Base-by-base conservation (phyloP, 2,113 vertebrate genomes). In the Pachycephala philippinensis region DNA sequence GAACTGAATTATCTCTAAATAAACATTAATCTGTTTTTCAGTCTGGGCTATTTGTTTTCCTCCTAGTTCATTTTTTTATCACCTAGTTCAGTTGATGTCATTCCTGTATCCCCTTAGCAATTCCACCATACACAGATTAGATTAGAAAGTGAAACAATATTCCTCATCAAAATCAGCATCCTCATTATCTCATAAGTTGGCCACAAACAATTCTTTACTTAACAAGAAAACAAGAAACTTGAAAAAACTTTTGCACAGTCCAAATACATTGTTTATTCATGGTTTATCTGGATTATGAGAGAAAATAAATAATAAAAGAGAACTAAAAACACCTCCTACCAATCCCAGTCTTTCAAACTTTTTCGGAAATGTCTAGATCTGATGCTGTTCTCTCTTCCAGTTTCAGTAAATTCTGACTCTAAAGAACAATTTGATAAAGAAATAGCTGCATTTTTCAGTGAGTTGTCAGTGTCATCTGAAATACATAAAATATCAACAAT, bases 321-420 rank as follows among this genome's bases (percentile, higher is more conserved):
- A 87, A 35, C 8, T 54, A 68, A 70, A 94, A 92, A 53, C 24
- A 40, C 7, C 14, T 89, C 96, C 97, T 98, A 98, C 98, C 98
- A 74, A 75, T 89, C 70, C 81, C 85, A 77, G 28, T 81, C 94
- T 84, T 91, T 57, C 47, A 94, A 91, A 76, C 13, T 69, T 74
- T 69, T 96, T 56, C 57, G 92, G 33, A 97, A 97, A 85, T 89
- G 90, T 69, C 17, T 75, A 63, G 92, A 85, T 74, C 65, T 91
- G 72, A 71, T 70, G 20, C 17, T 87, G n/a, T 96, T 79, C 33
- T 94, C 93, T 94, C 81, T 94, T 90, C 89, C 87, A 70, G 50
- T 69, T 77, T 52, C 90, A 28, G 60, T 56, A 86, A 84, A 71
- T 82, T 90, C 95, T 89, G 93, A 82, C 28, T 70, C 63, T 80